Evolutionary conservation across 2,888 invertebrate species (phyloP).

Genomic region (Theodoxus fluviatilis): DNA sequence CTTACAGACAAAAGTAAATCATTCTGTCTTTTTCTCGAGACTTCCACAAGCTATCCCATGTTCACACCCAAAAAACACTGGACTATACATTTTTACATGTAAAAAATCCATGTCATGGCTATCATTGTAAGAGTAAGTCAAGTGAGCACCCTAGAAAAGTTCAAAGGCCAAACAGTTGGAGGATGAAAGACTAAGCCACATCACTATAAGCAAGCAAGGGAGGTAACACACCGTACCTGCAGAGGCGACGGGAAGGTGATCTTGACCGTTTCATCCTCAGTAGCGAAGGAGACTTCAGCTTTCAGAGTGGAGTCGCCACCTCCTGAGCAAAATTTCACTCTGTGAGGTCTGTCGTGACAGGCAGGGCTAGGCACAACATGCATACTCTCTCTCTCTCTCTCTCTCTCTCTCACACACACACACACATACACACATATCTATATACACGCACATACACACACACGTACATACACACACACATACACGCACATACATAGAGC

Average conservation of each 20-base stretch:
- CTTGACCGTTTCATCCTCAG: conserved; percentile 55
- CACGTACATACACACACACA: not conserved
- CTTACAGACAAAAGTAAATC: too few relatives aligned
- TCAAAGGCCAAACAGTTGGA: not conserved
- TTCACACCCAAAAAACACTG: not conserved
- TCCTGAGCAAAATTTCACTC: too few relatives aligned
- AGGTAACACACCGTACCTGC: conserved; percentile 39
- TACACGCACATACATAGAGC: not conserved
- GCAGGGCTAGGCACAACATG: not conserved
- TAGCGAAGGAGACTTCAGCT: conserved; percentile 41
- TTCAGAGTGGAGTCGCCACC: conserved; percentile 1
- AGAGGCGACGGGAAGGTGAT: conserved; percentile 55
- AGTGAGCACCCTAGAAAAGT: not conserved
- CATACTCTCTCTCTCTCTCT: too few relatives aligned
- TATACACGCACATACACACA: not conserved
- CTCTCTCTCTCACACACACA: not conserved
- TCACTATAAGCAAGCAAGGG: not conserved
- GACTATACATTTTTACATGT: not conserved
- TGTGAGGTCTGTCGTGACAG: too few relatives aligned
- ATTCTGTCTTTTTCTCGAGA: too few relatives aligned
- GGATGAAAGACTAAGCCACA: not conserved
- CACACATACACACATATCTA: not conserved
- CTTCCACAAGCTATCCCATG: too few relatives aligned
- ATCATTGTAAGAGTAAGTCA: not conserved
- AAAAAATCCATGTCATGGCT: not conserved